Conservation (phyloP, 2,797 vertebrate genomes). For the Eospalax fontanierii region DNA sequence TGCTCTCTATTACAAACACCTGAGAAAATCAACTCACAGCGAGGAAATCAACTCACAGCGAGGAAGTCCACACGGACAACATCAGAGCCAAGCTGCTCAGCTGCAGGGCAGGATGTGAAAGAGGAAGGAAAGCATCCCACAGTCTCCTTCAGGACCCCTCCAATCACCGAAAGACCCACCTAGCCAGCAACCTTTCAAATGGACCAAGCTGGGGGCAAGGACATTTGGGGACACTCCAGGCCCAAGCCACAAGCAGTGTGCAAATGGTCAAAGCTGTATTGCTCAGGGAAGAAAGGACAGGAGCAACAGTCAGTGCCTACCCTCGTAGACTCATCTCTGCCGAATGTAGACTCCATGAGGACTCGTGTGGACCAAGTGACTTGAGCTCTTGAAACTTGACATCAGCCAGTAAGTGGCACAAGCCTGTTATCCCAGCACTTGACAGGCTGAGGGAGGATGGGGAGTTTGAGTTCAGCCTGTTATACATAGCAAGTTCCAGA, state of each 20-base stretch:
- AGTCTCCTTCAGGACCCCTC: not conserved
- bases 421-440: not conserved
- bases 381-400: too few relatives aligned
- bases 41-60: too few relatives aligned
- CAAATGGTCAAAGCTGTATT: not conserved
- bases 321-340: not conserved
- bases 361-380: not conserved
- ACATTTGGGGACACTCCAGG: not conserved
- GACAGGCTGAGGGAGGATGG: not conserved
- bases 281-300: not conserved
- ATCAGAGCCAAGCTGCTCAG: too few relatives aligned
- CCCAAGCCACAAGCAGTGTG: not conserved
- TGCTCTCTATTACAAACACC: not conserved
- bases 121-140: not conserved
- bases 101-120: not conserved
- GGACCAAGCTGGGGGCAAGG: not conserved
- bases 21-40: not conserved
- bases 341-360: not conserved
- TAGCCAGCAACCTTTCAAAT: not conserved
- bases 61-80: not conserved
- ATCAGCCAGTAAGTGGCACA: not conserved
- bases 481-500: not conserved
- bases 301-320: not conserved
- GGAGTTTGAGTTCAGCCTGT: not conserved
- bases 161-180: not conserved